Evolutionary conservation across 2,888 invertebrate species (phyloP), one percentile per base, ranked within the genome.

Genomic region (Andrena haemorrhoa): DNA sequence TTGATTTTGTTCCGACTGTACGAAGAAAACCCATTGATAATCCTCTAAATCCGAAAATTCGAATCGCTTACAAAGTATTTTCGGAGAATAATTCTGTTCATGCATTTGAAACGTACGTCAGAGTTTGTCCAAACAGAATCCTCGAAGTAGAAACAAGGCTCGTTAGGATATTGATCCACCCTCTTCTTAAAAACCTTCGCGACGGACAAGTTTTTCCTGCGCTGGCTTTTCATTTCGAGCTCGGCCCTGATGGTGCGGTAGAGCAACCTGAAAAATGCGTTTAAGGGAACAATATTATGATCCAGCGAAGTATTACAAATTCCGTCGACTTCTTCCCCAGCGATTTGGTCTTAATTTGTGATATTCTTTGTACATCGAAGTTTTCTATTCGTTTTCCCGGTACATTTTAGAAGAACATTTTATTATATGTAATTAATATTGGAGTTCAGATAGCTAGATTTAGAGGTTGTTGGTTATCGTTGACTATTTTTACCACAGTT

Each of bases 81-180:
- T 5, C 8, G 5, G 6, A 26, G 7, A 31, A 60, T 1, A 20
- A 31, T 26, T 5, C 6, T 8, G 8, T 16, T 31, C 7, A 7
- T 41, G 16, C 4, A 0, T 49, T 47, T 58, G 16, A 8, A 51
- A 92, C 93, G 91, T 87, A 96, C 96, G 92, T 96, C 95, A 88
- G 95, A 94, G 91, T 96, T 96, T 2, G 96, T 96, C 96, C 96
- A 97, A 29, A 95, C 95, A 80, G 95, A 94, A 86, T 96, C 96
- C 80, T 96, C 96, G 90, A 95, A 96, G 80, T 96, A 95, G 89
- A 97, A 95, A 91, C 96, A 96, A 0, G 96, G 95, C 82, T 96
- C 96, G 81, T 96, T 94, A 0, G 97, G 96, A 89, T 95, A 94
- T 86, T 94, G 95, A 61, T 93, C 93, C 6, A 95, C 96, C 23